phyloP scores from a whole-genome alignment of 2,888 invertebrate genomes.

The Halictus ligatus region DNA sequence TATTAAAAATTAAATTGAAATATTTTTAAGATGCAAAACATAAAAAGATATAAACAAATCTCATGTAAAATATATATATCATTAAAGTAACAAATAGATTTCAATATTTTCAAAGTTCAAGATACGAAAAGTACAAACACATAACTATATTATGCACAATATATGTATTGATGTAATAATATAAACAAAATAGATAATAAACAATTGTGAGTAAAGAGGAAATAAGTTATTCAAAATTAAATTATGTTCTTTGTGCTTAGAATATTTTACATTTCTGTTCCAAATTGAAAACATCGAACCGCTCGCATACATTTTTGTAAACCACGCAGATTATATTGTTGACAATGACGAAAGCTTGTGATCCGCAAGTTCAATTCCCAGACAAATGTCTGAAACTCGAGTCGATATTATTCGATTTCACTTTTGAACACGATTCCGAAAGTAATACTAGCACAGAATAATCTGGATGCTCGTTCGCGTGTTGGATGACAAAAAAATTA shows the following conservation, averaged over 20 bases:
- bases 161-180: background rate
- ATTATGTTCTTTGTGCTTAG: background rate
- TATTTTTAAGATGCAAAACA: too few relatives aligned
- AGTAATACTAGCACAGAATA: conserved; percentile 49
- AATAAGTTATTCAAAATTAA: background rate
- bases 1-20: too few relatives aligned
- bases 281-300: background rate
- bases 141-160: background rate
- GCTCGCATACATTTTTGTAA: conserved; percentile 3
- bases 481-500: conserved; percentile 39
- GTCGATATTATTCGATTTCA: conserved; percentile 54
- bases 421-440: conserved; percentile 53
- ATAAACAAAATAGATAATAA: background rate
- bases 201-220: background rate
- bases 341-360: conserved; percentile 27
- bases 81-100: background rate
- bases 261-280: background rate
- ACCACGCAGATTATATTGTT: conserved; percentile 16
- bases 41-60: too few relatives aligned
- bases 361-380: conserved; percentile 10
- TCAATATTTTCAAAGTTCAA: background rate
- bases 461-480: conserved; percentile 36
- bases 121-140: background rate
- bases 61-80: too few relatives aligned
- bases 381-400: conserved; percentile 49